These are phyloP conservation scores for Rousettus leschenaultii DNA, from an alignment of 2,113 vertebrate genomes.

Conservation along the genomic window DNA sequence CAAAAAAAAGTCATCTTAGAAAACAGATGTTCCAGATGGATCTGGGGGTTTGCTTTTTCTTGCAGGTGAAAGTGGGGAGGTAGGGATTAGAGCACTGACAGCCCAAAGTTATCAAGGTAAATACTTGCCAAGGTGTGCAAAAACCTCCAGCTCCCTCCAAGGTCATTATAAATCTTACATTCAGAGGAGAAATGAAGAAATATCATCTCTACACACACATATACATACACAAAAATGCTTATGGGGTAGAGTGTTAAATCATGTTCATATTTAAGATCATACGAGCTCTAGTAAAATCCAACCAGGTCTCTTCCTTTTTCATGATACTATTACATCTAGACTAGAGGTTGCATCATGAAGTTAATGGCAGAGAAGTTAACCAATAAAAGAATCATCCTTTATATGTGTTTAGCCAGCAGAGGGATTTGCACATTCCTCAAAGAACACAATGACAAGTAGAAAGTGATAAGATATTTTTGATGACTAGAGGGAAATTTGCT, in stretches of 20 bases:
- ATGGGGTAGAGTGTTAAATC: background rate
- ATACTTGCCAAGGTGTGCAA: background rate
- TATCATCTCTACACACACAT: accelerated
- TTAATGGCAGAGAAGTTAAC: background rate
- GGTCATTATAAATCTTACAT: background rate
- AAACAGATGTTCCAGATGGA: background rate
- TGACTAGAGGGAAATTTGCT: background rate
- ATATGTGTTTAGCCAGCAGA: background rate
- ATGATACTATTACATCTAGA: background rate
- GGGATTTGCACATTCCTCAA: background rate
- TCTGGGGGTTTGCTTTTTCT: background rate
- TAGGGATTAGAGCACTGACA: background rate
- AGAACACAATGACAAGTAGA: background rate
- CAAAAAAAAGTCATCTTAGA: background rate
- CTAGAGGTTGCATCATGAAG: background rate
- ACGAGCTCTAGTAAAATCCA: background rate
- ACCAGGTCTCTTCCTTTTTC: background rate
- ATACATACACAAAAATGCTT: background rate
- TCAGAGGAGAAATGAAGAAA: background rate
- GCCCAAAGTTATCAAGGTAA: background rate
- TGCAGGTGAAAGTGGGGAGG: background rate
- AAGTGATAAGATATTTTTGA: background rate
- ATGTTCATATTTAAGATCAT: background rate
- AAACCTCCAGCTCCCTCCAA: background rate
- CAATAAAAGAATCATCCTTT: background rate